These are phyloP conservation scores for Saguinus imperator DNA, from an alignment of 2,113 vertebrate genomes.

Conservation along the genomic window DNA sequence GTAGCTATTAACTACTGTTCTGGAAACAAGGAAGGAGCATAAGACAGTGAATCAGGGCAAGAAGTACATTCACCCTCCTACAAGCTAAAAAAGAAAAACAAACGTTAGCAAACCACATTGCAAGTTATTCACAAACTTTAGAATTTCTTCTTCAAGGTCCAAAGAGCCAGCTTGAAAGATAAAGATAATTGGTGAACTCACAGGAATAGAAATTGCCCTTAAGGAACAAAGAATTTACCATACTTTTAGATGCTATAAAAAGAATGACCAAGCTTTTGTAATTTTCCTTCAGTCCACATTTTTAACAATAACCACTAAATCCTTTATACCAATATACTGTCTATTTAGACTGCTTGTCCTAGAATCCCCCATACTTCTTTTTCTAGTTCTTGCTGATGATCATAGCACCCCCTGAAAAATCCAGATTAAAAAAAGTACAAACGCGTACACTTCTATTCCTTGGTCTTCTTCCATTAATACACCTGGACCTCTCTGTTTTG, in stretches of 20 bases:
- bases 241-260: background rate
- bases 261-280: background rate
- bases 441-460: background rate
- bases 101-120: background rate
- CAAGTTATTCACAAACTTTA: slow-evolving; percentile 37
- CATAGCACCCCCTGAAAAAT: background rate
- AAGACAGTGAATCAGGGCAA: slow-evolving; percentile 6
- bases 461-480: background rate
- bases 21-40: slow-evolving; percentile 43
- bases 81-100: background rate
- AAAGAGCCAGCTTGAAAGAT: background rate
- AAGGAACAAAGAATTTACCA: background rate
- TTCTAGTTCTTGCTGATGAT: background rate
- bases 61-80: background rate
- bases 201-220: background rate
- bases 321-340: background rate
- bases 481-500: background rate
- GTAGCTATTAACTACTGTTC: slow-evolving; percentile 60
- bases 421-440: background rate
- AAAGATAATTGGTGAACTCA: background rate
- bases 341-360: background rate
- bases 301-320: background rate
- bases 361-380: background rate
- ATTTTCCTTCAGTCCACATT: background rate
- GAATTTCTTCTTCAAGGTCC: background rate